These are phyloP conservation scores for Leucophora obtusa DNA, from an alignment of 2,888 invertebrate genomes.

Conservation along the genomic window DNA sequence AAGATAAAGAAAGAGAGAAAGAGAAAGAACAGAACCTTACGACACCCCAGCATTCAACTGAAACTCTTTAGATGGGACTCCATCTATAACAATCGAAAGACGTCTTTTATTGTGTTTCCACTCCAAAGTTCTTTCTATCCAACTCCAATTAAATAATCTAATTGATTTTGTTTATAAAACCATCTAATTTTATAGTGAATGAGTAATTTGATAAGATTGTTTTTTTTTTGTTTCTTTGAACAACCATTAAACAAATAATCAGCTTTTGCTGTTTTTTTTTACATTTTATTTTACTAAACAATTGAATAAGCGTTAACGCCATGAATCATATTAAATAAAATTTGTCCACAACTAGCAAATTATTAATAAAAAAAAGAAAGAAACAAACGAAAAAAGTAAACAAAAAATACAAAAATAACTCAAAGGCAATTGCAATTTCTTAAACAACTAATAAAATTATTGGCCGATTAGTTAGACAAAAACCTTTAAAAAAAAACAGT, in stretches of 20 bases:
- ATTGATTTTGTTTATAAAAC: neutral
- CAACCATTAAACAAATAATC: neutral
- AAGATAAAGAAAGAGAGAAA: too few species aligned
- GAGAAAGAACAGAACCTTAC: too few species aligned
- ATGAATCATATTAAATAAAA: slow-evolving; percentile 31
- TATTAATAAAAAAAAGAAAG: neutral
- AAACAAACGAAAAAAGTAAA: neutral
- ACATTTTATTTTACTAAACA: neutral
- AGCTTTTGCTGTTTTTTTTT: slow-evolving; percentile 8
- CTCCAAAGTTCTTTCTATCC: too few species aligned
- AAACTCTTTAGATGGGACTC: too few species aligned
- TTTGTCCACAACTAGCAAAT: neutral
- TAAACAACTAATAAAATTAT: neutral
- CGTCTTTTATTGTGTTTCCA: too few species aligned
- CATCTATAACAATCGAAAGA: too few species aligned
- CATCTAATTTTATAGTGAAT: neutral
- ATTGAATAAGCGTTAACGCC: neutral
- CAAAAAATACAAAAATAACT: neutral
- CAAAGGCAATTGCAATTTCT: slow-evolving; percentile 14
- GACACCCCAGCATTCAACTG: too few species aligned
- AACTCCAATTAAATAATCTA: neutral
- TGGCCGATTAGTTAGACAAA: slow-evolving; percentile 15
- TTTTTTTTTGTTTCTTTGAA: slow-evolving; percentile 10
- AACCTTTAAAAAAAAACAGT: slow-evolving; percentile 12
- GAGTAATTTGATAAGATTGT: slow-evolving; percentile 1